These are phyloP conservation scores for Dolichopus griseipennis DNA, from an alignment of 2,888 invertebrate species.

Conservation along the genomic window DNA sequence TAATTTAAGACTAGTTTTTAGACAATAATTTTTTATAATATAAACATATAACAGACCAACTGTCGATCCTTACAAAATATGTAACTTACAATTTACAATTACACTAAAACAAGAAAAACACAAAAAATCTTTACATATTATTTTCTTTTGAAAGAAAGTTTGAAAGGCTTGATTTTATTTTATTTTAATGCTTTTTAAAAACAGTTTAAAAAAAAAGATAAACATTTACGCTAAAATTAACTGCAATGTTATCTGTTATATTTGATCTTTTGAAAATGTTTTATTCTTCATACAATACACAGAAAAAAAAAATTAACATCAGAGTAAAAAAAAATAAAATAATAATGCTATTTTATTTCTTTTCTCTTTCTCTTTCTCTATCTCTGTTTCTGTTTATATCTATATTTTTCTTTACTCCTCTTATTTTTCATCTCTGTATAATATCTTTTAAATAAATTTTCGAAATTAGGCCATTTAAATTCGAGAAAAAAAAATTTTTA, in stretches of 20 bases:
- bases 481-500: background rate
- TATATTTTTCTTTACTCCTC: too few species aligned
- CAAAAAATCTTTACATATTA: too few species aligned
- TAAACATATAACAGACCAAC: too few species aligned
- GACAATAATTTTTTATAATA: too few species aligned
- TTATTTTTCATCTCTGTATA: too few species aligned
- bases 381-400: background rate
- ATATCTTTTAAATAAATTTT: background rate
- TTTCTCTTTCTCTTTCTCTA: background rate
- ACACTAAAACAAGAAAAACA: too few species aligned
- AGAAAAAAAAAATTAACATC: background rate
- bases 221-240: conserved; percentile 1
- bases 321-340: background rate
- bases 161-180: background rate
- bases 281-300: too few species aligned
- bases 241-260: background rate
- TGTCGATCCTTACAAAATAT: too few species aligned
- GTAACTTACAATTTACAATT: too few species aligned
- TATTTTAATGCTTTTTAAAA: background rate
- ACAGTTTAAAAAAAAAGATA: background rate
- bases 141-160: background rate
- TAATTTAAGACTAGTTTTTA: too few species aligned
- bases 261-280: background rate
- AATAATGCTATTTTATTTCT: background rate
- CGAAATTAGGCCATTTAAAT: conserved; percentile 1